phyloP scores from a whole-genome alignment of 2,888 invertebrate species.

The Marasmarcha lunaedactyla region DNA sequence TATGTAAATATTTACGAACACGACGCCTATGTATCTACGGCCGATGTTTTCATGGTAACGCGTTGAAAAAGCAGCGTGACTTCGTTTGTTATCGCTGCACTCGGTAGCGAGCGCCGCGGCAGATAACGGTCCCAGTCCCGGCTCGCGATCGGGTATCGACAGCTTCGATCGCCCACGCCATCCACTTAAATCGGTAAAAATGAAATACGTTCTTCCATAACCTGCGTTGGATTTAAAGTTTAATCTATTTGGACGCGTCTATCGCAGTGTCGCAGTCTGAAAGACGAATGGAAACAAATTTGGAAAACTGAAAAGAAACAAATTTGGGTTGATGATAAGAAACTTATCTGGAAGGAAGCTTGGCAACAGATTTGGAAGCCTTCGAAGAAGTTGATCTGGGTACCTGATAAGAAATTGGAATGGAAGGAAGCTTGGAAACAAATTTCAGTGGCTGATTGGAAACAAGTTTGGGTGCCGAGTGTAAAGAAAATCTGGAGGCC shows the following conservation, averaged over 20 bases:
- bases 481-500: constrained; percentile 90
- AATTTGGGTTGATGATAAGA: constrained; percentile 76
- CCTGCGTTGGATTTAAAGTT: constrained; percentile 13
- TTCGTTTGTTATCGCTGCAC: constrained; percentile 35
- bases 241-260: constrained; percentile 43
- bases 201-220: constrained; percentile 34
- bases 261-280: constrained; percentile 48
- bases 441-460: constrained; percentile 77
- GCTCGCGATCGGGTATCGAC: too few species aligned
- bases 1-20: too few species aligned
- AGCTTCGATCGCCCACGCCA: constrained; percentile 33
- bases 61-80: not conserved
- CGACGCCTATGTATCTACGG: too few species aligned
- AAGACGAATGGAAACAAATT: constrained; percentile 75
- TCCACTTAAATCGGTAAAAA: constrained; percentile 39
- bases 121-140: constrained; percentile 51
- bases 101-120: constrained; percentile 35
- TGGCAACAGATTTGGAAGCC: constrained; percentile 87
- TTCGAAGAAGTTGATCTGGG: constrained; percentile 81
- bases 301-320: constrained; percentile 75
- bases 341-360: constrained; percentile 79
- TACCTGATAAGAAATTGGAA: constrained; percentile 75
- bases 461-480: constrained; percentile 78
- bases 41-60: too few species aligned
- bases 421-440: constrained; percentile 78